A percentile compares a stretch with the other conserved stretches of the same genome.
Evolutionary conservation across 92 coral and sea anemone species (phyloP).

Genomic region (Muricea muricata): DNA sequence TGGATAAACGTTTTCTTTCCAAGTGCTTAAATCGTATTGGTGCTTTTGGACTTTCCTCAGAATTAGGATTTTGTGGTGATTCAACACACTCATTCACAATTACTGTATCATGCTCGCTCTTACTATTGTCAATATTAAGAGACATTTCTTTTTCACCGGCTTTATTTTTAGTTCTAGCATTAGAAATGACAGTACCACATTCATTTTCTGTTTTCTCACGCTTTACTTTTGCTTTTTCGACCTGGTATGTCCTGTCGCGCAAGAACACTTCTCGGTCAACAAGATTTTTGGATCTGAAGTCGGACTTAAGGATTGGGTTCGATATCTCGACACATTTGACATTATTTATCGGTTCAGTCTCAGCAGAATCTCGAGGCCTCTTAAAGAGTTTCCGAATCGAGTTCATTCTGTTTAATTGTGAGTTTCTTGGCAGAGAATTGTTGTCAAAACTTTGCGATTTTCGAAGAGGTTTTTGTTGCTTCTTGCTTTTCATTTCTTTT

Average conservation of each 20-base stretch:
- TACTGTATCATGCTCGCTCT: neutral
- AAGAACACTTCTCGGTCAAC: conserved; percentile 34
- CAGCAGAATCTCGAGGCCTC: conserved; percentile 7
- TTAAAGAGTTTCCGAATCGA: conserved; percentile 34
- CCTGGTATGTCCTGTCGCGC: conserved; percentile 10
- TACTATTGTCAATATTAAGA: neutral
- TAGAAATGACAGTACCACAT: neutral
- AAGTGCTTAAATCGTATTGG: conserved; percentile 32
- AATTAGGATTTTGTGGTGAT: neutral
- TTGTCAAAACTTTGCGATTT: conserved; percentile 34
- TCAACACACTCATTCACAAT: too few species aligned
- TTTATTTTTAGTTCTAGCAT: neutral
- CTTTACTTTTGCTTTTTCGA: neutral
- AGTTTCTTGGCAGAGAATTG: neutral
- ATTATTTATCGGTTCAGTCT: neutral
- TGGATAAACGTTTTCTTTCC: conserved; percentile 16
- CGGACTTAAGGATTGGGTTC: conserved; percentile 19
- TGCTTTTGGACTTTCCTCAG: neutral
- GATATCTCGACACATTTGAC: conserved; percentile 17
- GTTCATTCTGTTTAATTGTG: conserved; percentile 35
- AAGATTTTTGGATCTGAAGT: conserved; percentile 16
- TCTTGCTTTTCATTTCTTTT: neutral
- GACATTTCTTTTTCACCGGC: neutral
- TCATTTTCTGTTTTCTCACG: neutral
- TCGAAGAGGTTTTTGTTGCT: conserved; percentile 8